Base-by-base conservation (phyloP, 1,140 invertebrate species). In the Listronotus oregonensis region DNA sequence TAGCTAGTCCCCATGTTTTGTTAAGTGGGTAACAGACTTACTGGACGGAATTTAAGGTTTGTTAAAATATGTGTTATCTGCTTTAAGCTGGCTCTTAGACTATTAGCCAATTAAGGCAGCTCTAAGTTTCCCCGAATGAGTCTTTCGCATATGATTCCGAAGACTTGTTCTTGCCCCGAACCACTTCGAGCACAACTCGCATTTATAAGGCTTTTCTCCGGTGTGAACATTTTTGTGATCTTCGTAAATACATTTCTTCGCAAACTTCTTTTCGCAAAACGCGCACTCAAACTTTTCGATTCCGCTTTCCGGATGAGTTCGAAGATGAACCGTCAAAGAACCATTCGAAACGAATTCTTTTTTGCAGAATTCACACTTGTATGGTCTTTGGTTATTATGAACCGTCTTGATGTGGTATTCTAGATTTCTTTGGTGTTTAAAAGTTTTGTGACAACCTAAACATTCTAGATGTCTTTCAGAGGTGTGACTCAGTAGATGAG, bases 311-410 rank as follows among this genome's bases (percentile, higher is more conserved):
- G 58, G 58, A n/a, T 66, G 64, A 0, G 32, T 61, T 6, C 58
- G 76, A 79, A 86, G 87, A 74, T 95, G 93, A 32, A 82, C 83
- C 8, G 85, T 84, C 58, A 91, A 77, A 58, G 89, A 80, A 1
- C 85, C 83, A 9, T 85, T 82, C 0, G 37, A 60, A 80, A 57
- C 86, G 76, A 89, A 90, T 73, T 83, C 3, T 86, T 87, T 57
- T 42, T 68, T 78, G 3, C 84, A 85, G 2, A 81, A 78, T 55
- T 86, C 85, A 67, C 89, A 86, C 55, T 85, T 80, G 67, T 88
- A 89, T 0, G 87, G 88, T 57, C 85, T 77, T 69, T 88, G 86
- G 0, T 86, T 86, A n/a, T 27, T 5, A 47, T 72, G 72, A 1
- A 65, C 39, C 2, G 9, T 11, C 17, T 52, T 52, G 1, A 52